Evolutionary conservation across 2,888 invertebrate genomes (phyloP).

Genomic region (Hydriomena furcata): DNA sequence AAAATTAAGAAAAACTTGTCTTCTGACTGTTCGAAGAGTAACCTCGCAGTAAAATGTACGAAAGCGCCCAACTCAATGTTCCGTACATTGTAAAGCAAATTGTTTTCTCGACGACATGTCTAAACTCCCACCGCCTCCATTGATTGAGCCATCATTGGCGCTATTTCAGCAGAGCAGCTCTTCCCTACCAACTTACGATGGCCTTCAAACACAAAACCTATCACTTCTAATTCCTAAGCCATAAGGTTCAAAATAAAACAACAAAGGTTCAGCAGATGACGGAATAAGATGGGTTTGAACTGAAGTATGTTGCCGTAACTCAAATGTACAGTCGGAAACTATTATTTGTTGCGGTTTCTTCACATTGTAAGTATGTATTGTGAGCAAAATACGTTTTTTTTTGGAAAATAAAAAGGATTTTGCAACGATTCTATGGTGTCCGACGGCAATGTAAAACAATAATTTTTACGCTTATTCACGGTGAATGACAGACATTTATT

Average conservation of each 20-base stretch:
- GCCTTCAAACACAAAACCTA: constrained; percentile 7
- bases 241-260: constrained; percentile 31
- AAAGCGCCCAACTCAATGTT: constrained; percentile 44
- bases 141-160: constrained; percentile 77
- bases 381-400: constrained; percentile 62
- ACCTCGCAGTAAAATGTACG: constrained; percentile 53
- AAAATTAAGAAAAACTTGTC: not conserved
- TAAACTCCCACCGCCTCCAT: constrained; percentile 65
- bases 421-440: constrained; percentile 40
- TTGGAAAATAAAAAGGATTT: constrained; percentile 59
- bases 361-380: constrained; percentile 62
- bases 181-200: constrained; percentile 37
- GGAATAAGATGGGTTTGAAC: constrained; percentile 39
- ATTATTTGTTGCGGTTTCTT: constrained; percentile 76
- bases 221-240: constrained; percentile 8
- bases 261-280: constrained; percentile 13
- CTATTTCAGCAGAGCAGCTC: constrained; percentile 68
- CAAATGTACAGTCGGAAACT: constrained; percentile 73
- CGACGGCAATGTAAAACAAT: constrained; percentile 10
- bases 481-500: too few relatives aligned
- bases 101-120: constrained; percentile 73
- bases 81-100: constrained; percentile 73
- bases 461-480: not conserved
- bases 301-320: constrained; percentile 75
- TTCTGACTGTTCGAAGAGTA: constrained; percentile 49